Percentiles rank a stretch among this genome's conserved stretches.
These are phyloP conservation scores for Eucera pruinosa DNA, from an alignment of 2,888 invertebrate genomes.

Conservation along the genomic window DNA sequence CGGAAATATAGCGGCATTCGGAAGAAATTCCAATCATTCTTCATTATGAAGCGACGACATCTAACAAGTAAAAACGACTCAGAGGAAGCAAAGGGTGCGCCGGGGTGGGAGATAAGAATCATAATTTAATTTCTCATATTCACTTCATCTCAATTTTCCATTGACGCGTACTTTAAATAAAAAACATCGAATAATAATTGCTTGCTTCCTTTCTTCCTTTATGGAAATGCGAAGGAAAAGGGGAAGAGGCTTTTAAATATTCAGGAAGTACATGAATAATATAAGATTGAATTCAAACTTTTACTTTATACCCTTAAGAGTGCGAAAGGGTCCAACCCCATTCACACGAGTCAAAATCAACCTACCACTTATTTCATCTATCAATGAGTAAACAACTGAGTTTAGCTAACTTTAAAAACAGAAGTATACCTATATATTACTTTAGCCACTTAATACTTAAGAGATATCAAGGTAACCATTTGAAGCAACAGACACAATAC, in stretches of 20 bases:
- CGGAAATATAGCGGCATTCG: constrained; percentile 16
- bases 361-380: too few species aligned
- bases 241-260: too few species aligned
- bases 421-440: too few species aligned
- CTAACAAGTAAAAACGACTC: constrained; percentile 16
- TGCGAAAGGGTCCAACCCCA: too few species aligned
- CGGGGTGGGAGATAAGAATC: not conserved
- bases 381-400: too few species aligned
- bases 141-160: constrained; percentile 1
- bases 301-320: too few species aligned
- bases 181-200: constrained; percentile 2
- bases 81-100: not conserved
- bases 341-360: too few species aligned
- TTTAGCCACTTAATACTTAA: not conserved
- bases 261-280: too few species aligned
- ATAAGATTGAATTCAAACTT: too few species aligned
- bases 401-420: too few species aligned
- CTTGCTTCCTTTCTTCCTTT: too few species aligned
- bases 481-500: not conserved
- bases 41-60: constrained; percentile 14
- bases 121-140: constrained; percentile 46
- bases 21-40: constrained; percentile 32
- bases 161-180: not conserved
- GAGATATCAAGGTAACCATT: not conserved
- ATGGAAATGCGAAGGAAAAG: not conserved